A percentile compares a stretch with the other conserved stretches of the same genome.
These are phyloP conservation scores for Cecropterus lyciades DNA, from an alignment of 1,140 invertebrate species.

Conservation along the genomic window DNA sequence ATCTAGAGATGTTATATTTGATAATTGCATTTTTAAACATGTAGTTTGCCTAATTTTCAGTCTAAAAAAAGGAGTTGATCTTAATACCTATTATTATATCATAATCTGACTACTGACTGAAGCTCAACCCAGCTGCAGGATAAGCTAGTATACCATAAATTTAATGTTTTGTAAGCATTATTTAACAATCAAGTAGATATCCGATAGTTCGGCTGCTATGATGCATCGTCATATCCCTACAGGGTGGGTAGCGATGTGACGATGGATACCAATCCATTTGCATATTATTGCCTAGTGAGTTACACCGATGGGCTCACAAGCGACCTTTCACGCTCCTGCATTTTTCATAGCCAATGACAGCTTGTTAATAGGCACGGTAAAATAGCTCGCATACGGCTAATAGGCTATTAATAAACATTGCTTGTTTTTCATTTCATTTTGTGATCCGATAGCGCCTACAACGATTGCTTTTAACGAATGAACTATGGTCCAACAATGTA, in stretches of 20 bases:
- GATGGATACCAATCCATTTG: slow-evolving; percentile 39
- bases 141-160: too few relatives aligned
- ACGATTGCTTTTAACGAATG: slow-evolving; percentile 1
- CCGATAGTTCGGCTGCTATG: too few relatives aligned
- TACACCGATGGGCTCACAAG: slow-evolving; percentile 5
- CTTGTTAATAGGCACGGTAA: slow-evolving; percentile 6
- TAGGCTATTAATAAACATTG: slow-evolving; percentile 10
- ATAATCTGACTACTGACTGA: too few relatives aligned
- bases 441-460: not conserved
- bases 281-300: slow-evolving; percentile 41
- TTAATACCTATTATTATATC: too few relatives aligned
- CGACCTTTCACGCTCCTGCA: slow-evolving; percentile 14
- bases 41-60: too few relatives aligned
- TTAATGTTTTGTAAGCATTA: too few relatives aligned
- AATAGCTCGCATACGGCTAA: slow-evolving; percentile 14
- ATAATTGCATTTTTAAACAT: too few relatives aligned
- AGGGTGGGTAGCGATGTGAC: too few relatives aligned
- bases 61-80: too few relatives aligned
- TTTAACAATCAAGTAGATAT: too few relatives aligned
- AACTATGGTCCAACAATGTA: not conserved
- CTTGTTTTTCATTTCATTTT: slow-evolving; percentile 13
- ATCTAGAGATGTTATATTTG: too few relatives aligned
- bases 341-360: slow-evolving; percentile 24
- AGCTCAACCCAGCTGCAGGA: too few relatives aligned
- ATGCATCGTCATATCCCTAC: not conserved